Percentiles rank a stretch among this genome's conserved stretches.
Conservation (phyloP, 2,888 invertebrate species). For the Tetranychus piercei region DNA sequence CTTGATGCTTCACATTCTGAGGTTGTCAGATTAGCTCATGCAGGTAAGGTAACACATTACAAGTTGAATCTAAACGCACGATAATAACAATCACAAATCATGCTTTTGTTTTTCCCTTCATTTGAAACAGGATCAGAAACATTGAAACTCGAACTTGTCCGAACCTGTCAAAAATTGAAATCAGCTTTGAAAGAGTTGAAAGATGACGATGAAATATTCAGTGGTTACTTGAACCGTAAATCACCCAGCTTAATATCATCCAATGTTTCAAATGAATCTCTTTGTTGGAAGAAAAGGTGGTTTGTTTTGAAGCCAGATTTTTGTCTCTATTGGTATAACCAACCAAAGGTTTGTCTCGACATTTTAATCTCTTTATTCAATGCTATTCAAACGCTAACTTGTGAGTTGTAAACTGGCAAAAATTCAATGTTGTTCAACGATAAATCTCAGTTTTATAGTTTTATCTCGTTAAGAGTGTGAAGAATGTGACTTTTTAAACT, state of each 20-base stretch:
- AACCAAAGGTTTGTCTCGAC: conserved; percentile 43
- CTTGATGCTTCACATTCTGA: conserved; percentile 81
- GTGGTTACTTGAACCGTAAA: conserved; percentile 2
- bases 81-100: no score
- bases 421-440: no score
- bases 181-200: background rate
- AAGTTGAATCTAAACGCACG: no score
- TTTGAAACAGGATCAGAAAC: conserved; percentile 44
- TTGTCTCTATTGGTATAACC: conserved; percentile 81
- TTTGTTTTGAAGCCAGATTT: conserved; percentile 75
- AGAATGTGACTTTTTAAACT: no score
- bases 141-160: conserved; percentile 65
- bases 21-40: conserved; percentile 63
- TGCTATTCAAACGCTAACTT: no score
- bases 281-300: conserved; percentile 64
- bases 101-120: no score
- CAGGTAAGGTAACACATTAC: background rate
- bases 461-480: no score
- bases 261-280: background rate
- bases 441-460: no score
- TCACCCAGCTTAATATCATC: conserved; percentile 23
- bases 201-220: conserved; percentile 8
- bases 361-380: no score
- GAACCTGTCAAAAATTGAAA: conserved; percentile 52
- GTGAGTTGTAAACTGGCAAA: no score